Evolutionary conservation across 2,113 vertebrate species (phyloP).

Genomic region (Ellobius talpinus): DNA sequence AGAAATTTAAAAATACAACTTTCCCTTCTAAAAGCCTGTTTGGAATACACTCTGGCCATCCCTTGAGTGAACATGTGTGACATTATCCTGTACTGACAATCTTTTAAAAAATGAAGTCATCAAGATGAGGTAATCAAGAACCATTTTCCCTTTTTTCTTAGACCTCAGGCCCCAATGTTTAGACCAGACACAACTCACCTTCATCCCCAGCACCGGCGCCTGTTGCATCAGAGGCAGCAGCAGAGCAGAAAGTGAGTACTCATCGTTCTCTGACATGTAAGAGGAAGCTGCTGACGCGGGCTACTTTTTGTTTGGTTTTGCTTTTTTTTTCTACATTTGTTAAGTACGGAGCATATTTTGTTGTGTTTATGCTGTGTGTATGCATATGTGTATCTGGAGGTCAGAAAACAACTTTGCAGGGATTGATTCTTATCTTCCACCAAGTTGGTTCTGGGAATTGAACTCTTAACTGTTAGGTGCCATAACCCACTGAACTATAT

Average conservation of each 20-base stretch:
- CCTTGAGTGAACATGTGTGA: not conserved
- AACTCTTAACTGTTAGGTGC: not conserved
- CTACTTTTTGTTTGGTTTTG: not conserved
- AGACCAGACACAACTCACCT: slow-evolving; percentile 96
- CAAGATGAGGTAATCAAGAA: not conserved
- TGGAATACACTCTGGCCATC: not conserved
- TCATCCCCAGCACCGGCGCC: slow-evolving; percentile 96
- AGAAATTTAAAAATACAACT: not conserved
- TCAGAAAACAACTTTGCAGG: not conserved
- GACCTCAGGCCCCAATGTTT: slow-evolving; percentile 88
- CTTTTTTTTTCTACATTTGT: not conserved
- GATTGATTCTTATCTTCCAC: not conserved
- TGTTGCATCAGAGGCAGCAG: slow-evolving; percentile 95
- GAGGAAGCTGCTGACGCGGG: not conserved
- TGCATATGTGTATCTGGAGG: not conserved
- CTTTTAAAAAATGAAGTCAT: slow-evolving; percentile 1
- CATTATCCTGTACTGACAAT: not conserved
- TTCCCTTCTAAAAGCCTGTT: not conserved
- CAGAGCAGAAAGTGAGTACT: slow-evolving; percentile 90
- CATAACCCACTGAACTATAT: not conserved
- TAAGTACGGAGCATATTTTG: not conserved
- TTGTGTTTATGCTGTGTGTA: not conserved
- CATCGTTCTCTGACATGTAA: not conserved
- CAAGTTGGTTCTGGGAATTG: not conserved
- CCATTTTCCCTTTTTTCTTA: slow-evolving; percentile 62